Evolutionary conservation across 2,113 vertebrate genomes (phyloP).

Genomic region (Hystrix brachyura): DNA sequence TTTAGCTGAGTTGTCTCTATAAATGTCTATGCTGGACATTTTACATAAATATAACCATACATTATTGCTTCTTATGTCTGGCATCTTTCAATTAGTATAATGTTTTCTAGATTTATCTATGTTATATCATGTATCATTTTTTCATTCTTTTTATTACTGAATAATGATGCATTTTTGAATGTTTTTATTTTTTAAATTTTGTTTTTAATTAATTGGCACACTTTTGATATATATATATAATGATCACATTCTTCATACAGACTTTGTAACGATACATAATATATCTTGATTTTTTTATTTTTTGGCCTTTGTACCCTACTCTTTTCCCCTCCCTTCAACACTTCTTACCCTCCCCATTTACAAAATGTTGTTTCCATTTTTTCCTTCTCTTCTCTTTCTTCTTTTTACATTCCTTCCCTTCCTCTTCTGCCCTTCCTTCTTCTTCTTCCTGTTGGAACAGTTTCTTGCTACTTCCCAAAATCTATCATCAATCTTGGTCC

Average conservation of each 20-base stretch:
- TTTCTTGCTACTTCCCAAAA: background rate
- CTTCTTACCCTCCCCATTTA: background rate
- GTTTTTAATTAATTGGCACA: background rate
- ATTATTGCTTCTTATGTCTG: background rate
- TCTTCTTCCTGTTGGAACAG: background rate
- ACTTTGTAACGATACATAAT: no score
- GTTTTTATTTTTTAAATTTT: background rate
- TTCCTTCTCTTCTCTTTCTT: background rate
- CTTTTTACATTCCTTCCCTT: background rate
- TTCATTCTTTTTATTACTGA: slow-evolving; percentile 4
- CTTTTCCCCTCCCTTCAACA: background rate
- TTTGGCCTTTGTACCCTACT: no score
- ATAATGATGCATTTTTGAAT: background rate
- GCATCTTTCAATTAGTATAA: background rate
- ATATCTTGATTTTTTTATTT: background rate
- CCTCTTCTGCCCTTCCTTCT: background rate
- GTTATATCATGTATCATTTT: background rate
- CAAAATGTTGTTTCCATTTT: background rate
- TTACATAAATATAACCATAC: background rate
- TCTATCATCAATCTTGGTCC: background rate
- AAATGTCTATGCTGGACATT: background rate
- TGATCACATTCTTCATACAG: no score
- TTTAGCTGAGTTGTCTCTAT: background rate
- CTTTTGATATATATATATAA: no score
- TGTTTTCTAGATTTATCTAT: background rate